Percentiles rank a stretch among this genome's conserved stretches.
Evolutionary conservation across 2,113 vertebrate species (phyloP).

Genomic region (Acinonyx jubatus): DNA sequence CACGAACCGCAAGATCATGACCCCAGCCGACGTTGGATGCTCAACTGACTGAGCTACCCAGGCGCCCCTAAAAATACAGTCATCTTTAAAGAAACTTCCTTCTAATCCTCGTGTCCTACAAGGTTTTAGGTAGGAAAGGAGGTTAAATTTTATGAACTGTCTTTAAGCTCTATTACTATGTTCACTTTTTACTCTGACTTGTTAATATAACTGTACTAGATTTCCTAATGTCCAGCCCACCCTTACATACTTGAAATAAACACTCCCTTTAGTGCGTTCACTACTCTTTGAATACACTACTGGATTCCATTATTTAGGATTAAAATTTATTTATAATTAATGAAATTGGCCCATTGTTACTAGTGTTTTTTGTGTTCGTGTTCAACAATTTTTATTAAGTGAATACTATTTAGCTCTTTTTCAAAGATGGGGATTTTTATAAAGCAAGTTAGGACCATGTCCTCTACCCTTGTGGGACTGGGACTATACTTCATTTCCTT

Average conservation of each 20-base stretch:
- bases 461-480: background rate
- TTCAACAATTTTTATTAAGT: background rate
- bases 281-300: background rate
- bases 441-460: background rate
- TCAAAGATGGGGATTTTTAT: background rate
- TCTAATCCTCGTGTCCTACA: background rate
- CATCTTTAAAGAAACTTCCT: background rate
- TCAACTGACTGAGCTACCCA: too few relatives aligned
- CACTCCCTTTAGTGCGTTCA: background rate
- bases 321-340: background rate
- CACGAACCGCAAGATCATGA: too few relatives aligned
- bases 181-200: background rate
- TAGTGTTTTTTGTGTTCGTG: background rate
- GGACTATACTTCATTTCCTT: background rate
- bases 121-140: background rate
- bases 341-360: background rate
- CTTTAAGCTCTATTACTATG: background rate
- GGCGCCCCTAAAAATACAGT: background rate
- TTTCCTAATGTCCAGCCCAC: background rate
- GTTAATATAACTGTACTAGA: background rate
- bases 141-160: background rate
- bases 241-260: constrained; percentile 4
- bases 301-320: constrained; percentile 43
- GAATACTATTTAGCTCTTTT: background rate
- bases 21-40: too few relatives aligned